Conservation (phyloP, 2,888 invertebrate genomes). For the Hirtodrosophila histrioides region DNA sequence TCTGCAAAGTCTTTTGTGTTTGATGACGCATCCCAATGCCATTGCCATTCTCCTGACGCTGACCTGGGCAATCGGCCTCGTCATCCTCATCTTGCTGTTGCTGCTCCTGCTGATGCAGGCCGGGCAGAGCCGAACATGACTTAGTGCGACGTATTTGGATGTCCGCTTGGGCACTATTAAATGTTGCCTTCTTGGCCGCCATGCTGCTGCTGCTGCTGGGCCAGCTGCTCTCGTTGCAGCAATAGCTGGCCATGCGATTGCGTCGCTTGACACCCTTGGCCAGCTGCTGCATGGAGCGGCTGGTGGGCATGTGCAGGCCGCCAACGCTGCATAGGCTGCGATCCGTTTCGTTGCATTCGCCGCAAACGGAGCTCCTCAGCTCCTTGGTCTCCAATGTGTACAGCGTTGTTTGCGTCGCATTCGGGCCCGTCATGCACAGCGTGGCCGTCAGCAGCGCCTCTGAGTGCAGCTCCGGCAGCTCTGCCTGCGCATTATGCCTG, state of each 20-base stretch:
- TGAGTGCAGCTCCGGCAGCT: constrained; percentile 52
- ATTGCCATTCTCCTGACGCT: constrained; percentile 53
- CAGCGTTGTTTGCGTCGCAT: constrained; percentile 26
- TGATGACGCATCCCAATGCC: constrained; percentile 26
- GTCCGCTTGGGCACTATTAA: constrained; percentile 41
- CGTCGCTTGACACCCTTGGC: constrained; percentile 85
- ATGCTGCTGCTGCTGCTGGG: constrained; percentile 13
- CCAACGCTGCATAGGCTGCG: constrained; percentile 86
- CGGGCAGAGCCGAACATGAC: constrained; percentile 87
- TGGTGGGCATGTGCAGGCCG: constrained; percentile 87
- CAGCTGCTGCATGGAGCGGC: constrained; percentile 86
- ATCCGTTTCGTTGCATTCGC: constrained; percentile 84
- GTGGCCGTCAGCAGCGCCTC: constrained; percentile 42
- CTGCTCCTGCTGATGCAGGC: constrained; percentile 25
- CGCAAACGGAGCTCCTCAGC: constrained; percentile 59
- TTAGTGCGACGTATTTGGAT: constrained; percentile 86
- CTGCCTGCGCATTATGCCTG: constrained; percentile 61
- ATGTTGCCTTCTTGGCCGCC: constrained; percentile 38
- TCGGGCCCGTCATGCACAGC: constrained; percentile 14
- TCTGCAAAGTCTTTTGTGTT: constrained; percentile 50
- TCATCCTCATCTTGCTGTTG: constrained; percentile 56
- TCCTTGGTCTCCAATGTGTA: constrained; percentile 28
- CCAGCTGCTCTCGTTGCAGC: constrained; percentile 84
- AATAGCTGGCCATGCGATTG: constrained; percentile 88
- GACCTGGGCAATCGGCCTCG: constrained; percentile 67